A percentile compares a stretch with the other conserved stretches of the same genome.
Conservation (phyloP, 2,888 invertebrate species). For the Gnatocerus cornutus region DNA sequence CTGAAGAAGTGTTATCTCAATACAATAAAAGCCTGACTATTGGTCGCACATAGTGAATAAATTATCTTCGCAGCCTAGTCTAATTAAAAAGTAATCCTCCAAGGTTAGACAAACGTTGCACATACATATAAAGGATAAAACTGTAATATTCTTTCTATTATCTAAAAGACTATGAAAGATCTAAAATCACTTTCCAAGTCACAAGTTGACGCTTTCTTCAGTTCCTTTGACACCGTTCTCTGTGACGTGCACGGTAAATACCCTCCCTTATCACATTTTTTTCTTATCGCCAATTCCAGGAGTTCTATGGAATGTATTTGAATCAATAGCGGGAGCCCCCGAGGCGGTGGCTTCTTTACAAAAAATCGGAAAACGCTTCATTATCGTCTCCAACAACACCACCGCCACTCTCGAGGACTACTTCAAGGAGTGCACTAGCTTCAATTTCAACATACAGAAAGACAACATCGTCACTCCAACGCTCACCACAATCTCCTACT, state of each 20-base stretch:
- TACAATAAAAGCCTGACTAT: background rate
- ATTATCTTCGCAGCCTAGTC: slow-evolving; percentile 3
- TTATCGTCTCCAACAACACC: slow-evolving; percentile 60
- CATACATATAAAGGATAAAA: slow-evolving; percentile 1
- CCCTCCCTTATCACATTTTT: slow-evolving; percentile 51
- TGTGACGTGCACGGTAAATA: slow-evolving; percentile 26
- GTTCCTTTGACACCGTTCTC: background rate
- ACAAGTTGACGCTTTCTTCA: background rate
- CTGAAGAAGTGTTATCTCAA: background rate
- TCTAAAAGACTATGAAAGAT: background rate
- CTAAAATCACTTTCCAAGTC: background rate
- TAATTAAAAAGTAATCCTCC: slow-evolving; percentile 6
- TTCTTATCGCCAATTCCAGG: slow-evolving; percentile 65
- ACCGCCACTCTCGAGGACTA: slow-evolving; percentile 63
- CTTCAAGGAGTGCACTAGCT: slow-evolving; percentile 54
- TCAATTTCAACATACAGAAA: slow-evolving; percentile 55
- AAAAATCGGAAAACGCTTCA: slow-evolving; percentile 71
- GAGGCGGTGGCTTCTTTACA: slow-evolving; percentile 72
- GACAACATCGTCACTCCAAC: slow-evolving; percentile 73
- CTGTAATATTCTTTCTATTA: background rate
- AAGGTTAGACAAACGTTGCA: slow-evolving; percentile 10
- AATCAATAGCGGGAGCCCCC: slow-evolving; percentile 69
- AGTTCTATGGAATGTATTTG: slow-evolving; percentile 71
- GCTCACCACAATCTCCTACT: slow-evolving; percentile 72
- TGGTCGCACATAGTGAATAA: slow-evolving; percentile 2